phyloP scores from a whole-genome alignment of 2,113 vertebrate species.

The Ophthalmolycus amberensis region DNA sequence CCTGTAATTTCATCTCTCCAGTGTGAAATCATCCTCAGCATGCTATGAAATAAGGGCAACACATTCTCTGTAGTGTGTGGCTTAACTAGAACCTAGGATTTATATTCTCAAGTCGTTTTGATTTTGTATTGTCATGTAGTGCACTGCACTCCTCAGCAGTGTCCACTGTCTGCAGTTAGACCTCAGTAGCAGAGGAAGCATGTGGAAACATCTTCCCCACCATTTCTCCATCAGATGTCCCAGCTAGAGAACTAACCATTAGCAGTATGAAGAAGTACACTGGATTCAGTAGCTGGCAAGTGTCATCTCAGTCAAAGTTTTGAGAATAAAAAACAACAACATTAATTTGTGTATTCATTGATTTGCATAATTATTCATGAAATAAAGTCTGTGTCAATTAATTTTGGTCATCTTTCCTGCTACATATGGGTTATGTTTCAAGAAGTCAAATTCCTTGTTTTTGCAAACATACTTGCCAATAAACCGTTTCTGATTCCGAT shows the following conservation, averaged over 20 bases:
- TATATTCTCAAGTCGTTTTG: not conserved
- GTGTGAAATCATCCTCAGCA: constrained; percentile 32
- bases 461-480: not conserved
- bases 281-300: constrained; percentile 20
- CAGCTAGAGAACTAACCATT: constrained; percentile 43
- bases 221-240: constrained; percentile 17
- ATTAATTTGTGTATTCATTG: constrained; percentile 42
- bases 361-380: constrained; percentile 55
- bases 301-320: not conserved
- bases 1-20: constrained; percentile 20
- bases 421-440: not conserved
- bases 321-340: not conserved
- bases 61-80: constrained; percentile 1
- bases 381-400: constrained; percentile 66
- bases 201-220: not conserved
- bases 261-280: constrained; percentile 15
- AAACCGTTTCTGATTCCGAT: not conserved
- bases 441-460: not conserved
- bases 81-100: constrained; percentile 9
- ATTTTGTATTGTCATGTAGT: not conserved
- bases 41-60: constrained; percentile 25
- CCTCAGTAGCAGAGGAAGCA: not conserved
- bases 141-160: not conserved
- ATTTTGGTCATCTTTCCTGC: not conserved
- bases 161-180: constrained; percentile 25